Evolutionary conservation across 2,888 invertebrate species (phyloP).

Genomic region (Leistus spinibarbis): DNA sequence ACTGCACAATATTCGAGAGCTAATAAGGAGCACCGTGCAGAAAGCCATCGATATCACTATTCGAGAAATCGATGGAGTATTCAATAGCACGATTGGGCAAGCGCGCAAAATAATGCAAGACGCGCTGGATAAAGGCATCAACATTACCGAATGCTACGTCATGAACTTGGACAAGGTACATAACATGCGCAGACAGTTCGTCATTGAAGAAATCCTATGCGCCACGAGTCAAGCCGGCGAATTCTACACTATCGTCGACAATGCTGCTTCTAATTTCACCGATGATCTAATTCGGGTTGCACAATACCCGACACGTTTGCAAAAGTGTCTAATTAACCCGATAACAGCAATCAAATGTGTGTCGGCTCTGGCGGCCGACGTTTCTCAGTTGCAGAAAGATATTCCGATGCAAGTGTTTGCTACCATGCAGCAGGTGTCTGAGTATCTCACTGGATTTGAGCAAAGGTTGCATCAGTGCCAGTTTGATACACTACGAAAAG

Average conservation of each 20-base stretch:
- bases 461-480: constrained; percentile 12
- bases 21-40: not conserved
- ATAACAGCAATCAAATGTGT: not conserved
- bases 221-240: not conserved
- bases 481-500: constrained; percentile 1
- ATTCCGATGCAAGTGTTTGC: constrained; percentile 16
- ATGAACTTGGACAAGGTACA: constrained; percentile 5
- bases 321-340: constrained; percentile 5
- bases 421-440: not conserved
- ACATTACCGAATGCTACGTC: constrained; percentile 21
- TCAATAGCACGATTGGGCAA: not conserved
- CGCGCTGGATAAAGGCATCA: constrained; percentile 10
- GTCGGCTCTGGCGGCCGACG: not conserved
- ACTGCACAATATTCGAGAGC: not conserved
- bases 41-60: constrained; percentile 9
- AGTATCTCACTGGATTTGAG: constrained; percentile 9
- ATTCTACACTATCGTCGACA: constrained; percentile 11
- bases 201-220: constrained; percentile 12
- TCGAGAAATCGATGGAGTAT: constrained; percentile 5
- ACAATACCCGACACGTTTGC: not conserved
- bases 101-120: constrained; percentile 4
- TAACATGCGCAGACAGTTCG: not conserved
- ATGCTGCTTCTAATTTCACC: constrained; percentile 14
- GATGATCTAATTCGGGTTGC: not conserved
- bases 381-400: constrained; percentile 1